Percentiles rank a stretch among this genome's conserved stretches.
These are phyloP conservation scores for Sebastes minor DNA, from an alignment of 2,797 vertebrate genomes.

Conservation along the genomic window DNA sequence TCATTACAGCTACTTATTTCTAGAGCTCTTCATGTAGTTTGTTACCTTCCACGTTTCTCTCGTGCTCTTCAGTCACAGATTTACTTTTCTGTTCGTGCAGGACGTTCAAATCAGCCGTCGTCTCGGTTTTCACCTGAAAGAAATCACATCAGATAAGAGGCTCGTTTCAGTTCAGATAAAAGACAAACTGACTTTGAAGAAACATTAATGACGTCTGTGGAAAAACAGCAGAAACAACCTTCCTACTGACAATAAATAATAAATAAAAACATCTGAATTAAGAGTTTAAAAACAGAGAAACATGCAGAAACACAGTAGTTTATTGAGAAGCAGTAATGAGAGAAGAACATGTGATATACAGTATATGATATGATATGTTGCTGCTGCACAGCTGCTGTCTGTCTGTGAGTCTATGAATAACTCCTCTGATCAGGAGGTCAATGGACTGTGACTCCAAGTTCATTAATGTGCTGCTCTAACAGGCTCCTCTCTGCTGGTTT, in stretches of 20 bases:
- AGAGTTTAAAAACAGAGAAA: background rate
- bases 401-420: background rate
- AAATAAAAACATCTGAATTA: background rate
- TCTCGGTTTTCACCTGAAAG: slow-evolving; percentile 84
- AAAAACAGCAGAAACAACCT: background rate
- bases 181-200: background rate
- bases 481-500: background rate
- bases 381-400: background rate
- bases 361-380: too few relatives aligned
- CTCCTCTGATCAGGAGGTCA: background rate
- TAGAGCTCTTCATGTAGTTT: background rate
- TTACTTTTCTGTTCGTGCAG: slow-evolving; percentile 77
- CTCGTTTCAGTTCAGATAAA: background rate
- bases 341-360: background rate
- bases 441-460: background rate
- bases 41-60: slow-evolving; percentile 79
- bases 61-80: slow-evolving; percentile 68
- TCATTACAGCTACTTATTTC: background rate
- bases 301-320: background rate
- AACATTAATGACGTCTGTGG: background rate
- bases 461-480: background rate
- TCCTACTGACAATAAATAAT: background rate
- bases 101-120: slow-evolving; percentile 76
- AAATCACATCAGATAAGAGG: background rate
- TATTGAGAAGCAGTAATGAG: background rate